These are phyloP conservation scores for Hemithea aestivaria DNA, from an alignment of 2,888 invertebrate genomes.

Conservation along the genomic window DNA sequence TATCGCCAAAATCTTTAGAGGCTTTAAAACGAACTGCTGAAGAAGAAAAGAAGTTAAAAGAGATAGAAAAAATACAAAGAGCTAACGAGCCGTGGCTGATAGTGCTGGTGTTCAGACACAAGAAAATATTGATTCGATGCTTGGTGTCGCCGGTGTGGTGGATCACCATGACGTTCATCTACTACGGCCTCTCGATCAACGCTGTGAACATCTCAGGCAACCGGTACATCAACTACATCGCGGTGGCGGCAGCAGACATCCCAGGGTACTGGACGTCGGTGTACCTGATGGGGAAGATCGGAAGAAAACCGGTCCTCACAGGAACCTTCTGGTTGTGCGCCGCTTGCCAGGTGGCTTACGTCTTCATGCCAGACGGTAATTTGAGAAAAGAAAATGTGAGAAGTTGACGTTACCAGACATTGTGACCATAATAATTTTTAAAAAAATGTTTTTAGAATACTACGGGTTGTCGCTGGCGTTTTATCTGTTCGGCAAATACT, in stretches of 20 bases:
- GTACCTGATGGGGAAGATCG: slow-evolving; percentile 76
- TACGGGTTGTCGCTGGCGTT: slow-evolving; percentile 52
- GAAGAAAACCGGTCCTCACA: slow-evolving; percentile 78
- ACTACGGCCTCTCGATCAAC: slow-evolving; percentile 81
- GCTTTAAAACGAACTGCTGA: slow-evolving; percentile 44
- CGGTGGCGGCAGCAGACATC: slow-evolving; percentile 80
- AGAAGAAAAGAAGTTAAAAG: slow-evolving; percentile 40
- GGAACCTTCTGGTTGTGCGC: slow-evolving; percentile 79
- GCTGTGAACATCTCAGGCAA: slow-evolving; percentile 81
- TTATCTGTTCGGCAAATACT: slow-evolving; percentile 79
- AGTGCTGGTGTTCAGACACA: slow-evolving; percentile 47
- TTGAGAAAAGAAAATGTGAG: no score
- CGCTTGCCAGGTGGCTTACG: slow-evolving; percentile 75
- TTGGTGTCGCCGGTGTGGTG: slow-evolving; percentile 72
- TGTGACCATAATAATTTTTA: no score
- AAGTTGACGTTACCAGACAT: no score
- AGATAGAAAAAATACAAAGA: slow-evolving; percentile 28
- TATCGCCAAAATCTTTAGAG: no score
- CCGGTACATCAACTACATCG: slow-evolving; percentile 80
- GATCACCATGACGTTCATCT: slow-evolving; percentile 81
- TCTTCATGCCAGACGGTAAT: slow-evolving; percentile 74
- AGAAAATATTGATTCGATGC: slow-evolving; percentile 42
- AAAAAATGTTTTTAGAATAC: no score
- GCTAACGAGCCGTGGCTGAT: slow-evolving; percentile 51
- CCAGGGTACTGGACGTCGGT: slow-evolving; percentile 82